A percentile compares a stretch with the other conserved stretches of the same genome.
Conservation (phyloP, 2,888 invertebrate genomes). For the Hydraecia micacea region DNA sequence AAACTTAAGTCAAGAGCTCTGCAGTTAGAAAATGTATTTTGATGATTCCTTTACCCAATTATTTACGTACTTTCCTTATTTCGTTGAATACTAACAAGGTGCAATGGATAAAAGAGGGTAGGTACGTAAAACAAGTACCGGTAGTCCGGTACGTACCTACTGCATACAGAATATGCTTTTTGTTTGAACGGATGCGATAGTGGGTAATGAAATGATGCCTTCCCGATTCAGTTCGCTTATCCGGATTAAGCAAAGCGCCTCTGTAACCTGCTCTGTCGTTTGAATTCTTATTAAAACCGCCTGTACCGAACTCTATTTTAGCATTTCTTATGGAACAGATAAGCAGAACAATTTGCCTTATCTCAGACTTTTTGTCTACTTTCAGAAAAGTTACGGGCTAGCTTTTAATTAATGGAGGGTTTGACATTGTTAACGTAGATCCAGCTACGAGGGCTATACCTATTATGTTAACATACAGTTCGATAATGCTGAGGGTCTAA, state of each 20-base stretch:
- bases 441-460: background rate
- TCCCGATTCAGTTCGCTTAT: slow-evolving; percentile 79
- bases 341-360: slow-evolving; percentile 78
- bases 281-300: slow-evolving; percentile 78
- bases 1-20: background rate
- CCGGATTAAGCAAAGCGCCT: slow-evolving; percentile 80
- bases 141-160: slow-evolving; percentile 49
- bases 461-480: background rate
- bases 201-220: slow-evolving; percentile 81
- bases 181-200: slow-evolving; percentile 79
- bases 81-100: slow-evolving; percentile 47
- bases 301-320: slow-evolving; percentile 67
- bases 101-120: slow-evolving; percentile 50
- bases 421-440: slow-evolving; percentile 5
- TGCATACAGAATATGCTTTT: slow-evolving; percentile 72
- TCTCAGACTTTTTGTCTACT: slow-evolving; percentile 65
- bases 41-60: background rate
- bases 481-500: slow-evolving; percentile 6
- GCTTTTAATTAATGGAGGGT: slow-evolving; percentile 29
- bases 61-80: slow-evolving; percentile 4
- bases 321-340: slow-evolving; percentile 74
- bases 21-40: background rate
- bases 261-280: slow-evolving; percentile 82
- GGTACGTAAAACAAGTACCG: slow-evolving; percentile 48
- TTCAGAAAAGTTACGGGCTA: slow-evolving; percentile 27